These are phyloP conservation scores for Limulus polyphemus DNA, from an alignment of 2,888 invertebrate genomes.

Conservation along the genomic window DNA sequence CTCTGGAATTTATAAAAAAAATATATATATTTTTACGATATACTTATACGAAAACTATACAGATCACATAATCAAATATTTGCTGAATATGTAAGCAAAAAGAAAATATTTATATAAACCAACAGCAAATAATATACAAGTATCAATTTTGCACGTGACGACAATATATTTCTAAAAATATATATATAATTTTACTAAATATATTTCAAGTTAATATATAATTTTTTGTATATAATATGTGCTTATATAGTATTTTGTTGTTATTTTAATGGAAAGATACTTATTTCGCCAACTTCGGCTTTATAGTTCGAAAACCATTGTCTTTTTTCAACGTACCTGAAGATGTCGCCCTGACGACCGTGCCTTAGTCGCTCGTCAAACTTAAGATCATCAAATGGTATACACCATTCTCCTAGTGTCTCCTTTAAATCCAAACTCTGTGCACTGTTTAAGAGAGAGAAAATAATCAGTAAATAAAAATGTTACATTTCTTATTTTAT, in stretches of 20 bases:
- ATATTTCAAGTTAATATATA: not conserved
- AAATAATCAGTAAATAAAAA: not conserved
- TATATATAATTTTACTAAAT: no score
- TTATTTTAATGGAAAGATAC: no score
- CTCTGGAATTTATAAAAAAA: slow-evolving; percentile 27
- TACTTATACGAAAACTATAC: no score
- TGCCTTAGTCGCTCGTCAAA: slow-evolving; percentile 32
- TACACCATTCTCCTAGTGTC: slow-evolving; percentile 35
- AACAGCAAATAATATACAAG: no score
- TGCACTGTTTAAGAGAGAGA: not conserved
- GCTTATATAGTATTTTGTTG: not conserved
- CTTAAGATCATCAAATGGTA: slow-evolving; percentile 34
- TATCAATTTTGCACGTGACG: no score
- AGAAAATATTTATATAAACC: not conserved
- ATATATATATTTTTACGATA: no score
- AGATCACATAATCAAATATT: no score
- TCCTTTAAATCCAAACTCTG: slow-evolving; percentile 13
- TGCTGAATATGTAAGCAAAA: not conserved
- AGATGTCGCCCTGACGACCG: slow-evolving; percentile 33
- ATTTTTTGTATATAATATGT: not conserved
- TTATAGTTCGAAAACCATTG: not conserved
- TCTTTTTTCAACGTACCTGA: slow-evolving; percentile 29
- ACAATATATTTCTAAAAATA: no score
- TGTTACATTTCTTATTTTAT: not conserved
- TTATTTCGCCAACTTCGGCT: no score